Percentiles rank a stretch among this genome's conserved stretches.
Conservation (phyloP, 1,140 invertebrate species). For the Rhizoglyphus robini region DNA sequence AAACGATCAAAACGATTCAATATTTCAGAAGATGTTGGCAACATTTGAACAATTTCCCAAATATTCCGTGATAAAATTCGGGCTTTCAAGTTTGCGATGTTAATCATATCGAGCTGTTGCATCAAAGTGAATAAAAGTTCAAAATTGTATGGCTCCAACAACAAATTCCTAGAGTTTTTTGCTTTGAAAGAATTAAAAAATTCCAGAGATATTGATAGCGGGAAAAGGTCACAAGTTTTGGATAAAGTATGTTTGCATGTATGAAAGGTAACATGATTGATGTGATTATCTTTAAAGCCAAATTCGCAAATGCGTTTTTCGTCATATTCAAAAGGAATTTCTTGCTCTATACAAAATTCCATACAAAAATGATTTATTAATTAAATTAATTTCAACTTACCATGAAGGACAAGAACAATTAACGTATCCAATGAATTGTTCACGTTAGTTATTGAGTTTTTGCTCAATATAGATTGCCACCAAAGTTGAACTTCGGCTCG, state of each 20-base stretch:
- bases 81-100: constrained; percentile 47
- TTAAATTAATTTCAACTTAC: neutral
- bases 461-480: constrained; percentile 48
- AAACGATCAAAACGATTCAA: constrained; percentile 51
- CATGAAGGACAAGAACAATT: neutral
- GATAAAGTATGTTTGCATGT: neutral
- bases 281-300: constrained; percentile 67
- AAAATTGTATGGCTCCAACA: constrained; percentile 71
- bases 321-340: constrained; percentile 80
- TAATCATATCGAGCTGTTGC: constrained; percentile 59
- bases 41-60: constrained; percentile 80
- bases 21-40: constrained; percentile 72
- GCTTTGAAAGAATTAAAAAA: constrained; percentile 50
- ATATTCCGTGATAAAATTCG: constrained; percentile 73
- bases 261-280: constrained; percentile 24
- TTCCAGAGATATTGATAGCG: neutral
- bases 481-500: constrained; percentile 83
- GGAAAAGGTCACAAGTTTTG: neutral
- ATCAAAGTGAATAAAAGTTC: constrained; percentile 75
- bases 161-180: constrained; percentile 63
- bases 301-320: constrained; percentile 75
- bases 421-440: neutral
- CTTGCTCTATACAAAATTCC: constrained; percentile 49
- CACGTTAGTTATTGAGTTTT: neutral
- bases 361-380: neutral